Evolutionary conservation across 2,113 vertebrate species (phyloP).

Genomic region (Carlito syrichta): DNA sequence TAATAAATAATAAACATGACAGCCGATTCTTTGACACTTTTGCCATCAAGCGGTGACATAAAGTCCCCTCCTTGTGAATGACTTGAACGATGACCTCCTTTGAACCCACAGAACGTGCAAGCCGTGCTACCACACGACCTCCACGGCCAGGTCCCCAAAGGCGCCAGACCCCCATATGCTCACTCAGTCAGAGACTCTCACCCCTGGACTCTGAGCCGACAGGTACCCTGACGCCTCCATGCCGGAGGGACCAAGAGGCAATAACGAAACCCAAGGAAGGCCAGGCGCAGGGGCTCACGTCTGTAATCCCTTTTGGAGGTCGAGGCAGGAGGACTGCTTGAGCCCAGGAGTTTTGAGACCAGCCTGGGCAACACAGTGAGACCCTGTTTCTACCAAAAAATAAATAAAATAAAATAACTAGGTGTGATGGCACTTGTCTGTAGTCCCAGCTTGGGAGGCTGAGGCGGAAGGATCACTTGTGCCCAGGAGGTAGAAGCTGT

Average conservation of each 20-base stretch:
- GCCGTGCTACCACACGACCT: background rate
- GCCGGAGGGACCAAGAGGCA: background rate
- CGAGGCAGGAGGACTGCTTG: too few relatives aligned
- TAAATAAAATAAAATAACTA: too few relatives aligned
- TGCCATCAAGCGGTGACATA: background rate
- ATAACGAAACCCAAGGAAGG: background rate
- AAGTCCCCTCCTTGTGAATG: background rate
- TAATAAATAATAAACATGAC: too few relatives aligned
- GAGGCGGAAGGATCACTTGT: too few relatives aligned
- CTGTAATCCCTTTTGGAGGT: too few relatives aligned
- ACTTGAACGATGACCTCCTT: background rate
- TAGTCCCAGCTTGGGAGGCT: too few relatives aligned
- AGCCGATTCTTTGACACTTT: background rate
- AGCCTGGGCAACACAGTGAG: too few relatives aligned
- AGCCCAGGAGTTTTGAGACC: too few relatives aligned
- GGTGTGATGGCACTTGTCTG: too few relatives aligned
- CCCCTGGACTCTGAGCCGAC: background rate
- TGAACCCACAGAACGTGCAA: background rate
- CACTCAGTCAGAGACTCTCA: background rate
- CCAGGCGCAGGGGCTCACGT: too few relatives aligned
- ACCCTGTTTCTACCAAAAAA: too few relatives aligned
- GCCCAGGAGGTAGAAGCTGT: too few relatives aligned
- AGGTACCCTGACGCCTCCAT: rapidly evolving
- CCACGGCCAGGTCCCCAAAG: background rate
- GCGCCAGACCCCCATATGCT: background rate